phyloP scores from a whole-genome alignment of 37 sponge, comb jelly and placozoan genomes.

The Lycopodina hypogea region DNA sequence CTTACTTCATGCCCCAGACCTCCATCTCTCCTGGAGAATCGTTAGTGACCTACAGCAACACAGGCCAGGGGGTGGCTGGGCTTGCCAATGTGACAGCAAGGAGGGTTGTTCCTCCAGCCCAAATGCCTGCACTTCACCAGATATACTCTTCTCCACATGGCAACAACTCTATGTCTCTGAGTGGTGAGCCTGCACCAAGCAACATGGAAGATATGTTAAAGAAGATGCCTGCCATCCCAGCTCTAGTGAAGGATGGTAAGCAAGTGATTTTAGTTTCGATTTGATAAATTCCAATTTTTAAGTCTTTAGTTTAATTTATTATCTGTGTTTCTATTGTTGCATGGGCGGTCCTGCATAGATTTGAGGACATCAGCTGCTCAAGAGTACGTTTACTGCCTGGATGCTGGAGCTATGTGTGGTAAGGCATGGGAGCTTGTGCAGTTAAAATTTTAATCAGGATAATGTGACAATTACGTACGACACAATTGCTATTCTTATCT shows the following conservation, averaged over 20 bases:
- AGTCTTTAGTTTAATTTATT: too few species aligned
- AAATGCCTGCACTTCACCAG: constrained; percentile 1
- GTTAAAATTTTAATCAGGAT: too few species aligned
- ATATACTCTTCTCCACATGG: neutral
- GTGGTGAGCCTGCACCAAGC: too few species aligned
- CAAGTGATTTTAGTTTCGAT: too few species aligned
- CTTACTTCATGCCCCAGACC: constrained; percentile 3
- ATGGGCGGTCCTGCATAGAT: neutral
- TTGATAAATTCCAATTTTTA: neutral
- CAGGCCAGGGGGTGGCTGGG: neutral
- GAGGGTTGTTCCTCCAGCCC: neutral
- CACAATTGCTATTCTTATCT: too few species aligned
- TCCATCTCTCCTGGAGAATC: neutral
- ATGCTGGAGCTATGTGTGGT: too few species aligned
- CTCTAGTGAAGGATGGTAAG: constrained; percentile 27
- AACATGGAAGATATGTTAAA: neutral
- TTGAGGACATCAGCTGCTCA: neutral
- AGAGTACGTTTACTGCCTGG: neutral
- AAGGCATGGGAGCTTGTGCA: too few species aligned
- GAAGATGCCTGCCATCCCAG: constrained; percentile 19
- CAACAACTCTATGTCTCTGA: neutral
- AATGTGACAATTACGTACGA: too few species aligned
- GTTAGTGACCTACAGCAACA: neutral
- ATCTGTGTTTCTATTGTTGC: too few species aligned
- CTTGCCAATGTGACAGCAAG: neutral